Evolutionary conservation across 2,888 invertebrate genomes (phyloP).

Genomic region (Dryobotodes eremita): DNA sequence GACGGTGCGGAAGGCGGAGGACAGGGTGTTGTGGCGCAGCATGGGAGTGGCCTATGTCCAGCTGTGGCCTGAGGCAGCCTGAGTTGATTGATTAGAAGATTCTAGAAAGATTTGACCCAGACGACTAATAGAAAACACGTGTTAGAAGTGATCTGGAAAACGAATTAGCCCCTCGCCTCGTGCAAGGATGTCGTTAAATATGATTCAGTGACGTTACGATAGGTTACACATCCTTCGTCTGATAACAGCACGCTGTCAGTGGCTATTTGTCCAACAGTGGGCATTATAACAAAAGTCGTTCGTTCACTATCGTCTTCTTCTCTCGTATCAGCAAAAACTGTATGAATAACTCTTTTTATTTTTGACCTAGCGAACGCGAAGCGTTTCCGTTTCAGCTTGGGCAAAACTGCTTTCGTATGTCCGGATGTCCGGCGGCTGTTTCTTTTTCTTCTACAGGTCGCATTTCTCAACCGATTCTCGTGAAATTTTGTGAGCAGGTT

Average conservation of each 20-base stretch:
- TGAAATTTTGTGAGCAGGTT: too few species aligned
- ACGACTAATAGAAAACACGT: neutral
- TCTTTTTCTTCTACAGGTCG: too few species aligned
- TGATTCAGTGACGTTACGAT: neutral
- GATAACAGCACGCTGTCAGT: neutral
- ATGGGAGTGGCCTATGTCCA: neutral
- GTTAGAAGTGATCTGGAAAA: conserved; percentile 1
- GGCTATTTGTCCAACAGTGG: neutral
- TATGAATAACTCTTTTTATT: too few species aligned
- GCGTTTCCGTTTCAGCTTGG: too few species aligned
- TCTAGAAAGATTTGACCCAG: neutral
- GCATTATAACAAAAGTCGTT: neutral
- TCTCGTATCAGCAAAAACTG: neutral
- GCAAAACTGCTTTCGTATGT: too few species aligned
- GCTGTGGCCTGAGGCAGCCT: neutral
- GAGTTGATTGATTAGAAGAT: neutral
- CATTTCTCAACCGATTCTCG: too few species aligned
- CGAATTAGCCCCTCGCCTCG: neutral
- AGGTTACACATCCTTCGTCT: neutral
- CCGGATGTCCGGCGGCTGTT: too few species aligned
- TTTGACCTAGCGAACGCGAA: too few species aligned
- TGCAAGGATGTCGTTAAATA: conserved; percentile 20
- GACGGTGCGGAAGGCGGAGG: neutral
- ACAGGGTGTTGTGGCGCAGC: neutral
- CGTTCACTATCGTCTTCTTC: neutral